Percentiles rank a stretch among this genome's conserved stretches.
Evolutionary conservation across 2,113 vertebrate genomes (phyloP).

Genomic region (Pterocles burchelli): DNA sequence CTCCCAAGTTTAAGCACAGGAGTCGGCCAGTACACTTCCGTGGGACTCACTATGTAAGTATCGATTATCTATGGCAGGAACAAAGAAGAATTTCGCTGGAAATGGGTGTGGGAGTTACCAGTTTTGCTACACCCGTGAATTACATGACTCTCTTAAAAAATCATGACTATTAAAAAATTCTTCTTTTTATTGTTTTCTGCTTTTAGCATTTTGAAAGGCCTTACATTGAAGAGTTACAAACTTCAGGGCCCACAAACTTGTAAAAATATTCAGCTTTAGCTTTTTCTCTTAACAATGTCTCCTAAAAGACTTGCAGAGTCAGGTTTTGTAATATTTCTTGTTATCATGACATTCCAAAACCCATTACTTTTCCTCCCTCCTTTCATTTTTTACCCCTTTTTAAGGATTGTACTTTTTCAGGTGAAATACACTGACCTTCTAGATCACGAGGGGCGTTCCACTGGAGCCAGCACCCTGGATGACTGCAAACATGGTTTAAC

Average conservation of each 20-base stretch:
- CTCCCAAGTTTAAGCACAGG: background rate
- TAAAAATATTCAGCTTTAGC: background rate
- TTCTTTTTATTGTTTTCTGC: background rate
- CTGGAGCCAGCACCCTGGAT: background rate
- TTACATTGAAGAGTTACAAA: background rate
- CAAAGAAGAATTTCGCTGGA: background rate
- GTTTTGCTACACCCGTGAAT: background rate
- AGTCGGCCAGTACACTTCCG: background rate
- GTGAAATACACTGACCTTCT: background rate
- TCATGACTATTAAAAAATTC: background rate
- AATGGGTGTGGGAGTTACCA: background rate
- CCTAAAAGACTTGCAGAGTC: background rate
- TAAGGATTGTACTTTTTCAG: background rate
- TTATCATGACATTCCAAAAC: background rate
- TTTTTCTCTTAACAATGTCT: background rate
- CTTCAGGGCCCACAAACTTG: background rate
- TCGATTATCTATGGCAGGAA: constrained; percentile 2
- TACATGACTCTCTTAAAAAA: background rate
- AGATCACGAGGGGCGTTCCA: background rate
- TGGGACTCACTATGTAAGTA: background rate
- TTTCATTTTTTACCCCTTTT: background rate
- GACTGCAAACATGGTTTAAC: constrained; percentile 11
- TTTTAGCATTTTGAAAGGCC: background rate
- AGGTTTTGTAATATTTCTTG: background rate
- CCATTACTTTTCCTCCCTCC: background rate